These are phyloP conservation scores for Blastobasis adustella DNA, from an alignment of 2,888 invertebrate genomes.

Conservation along the genomic window DNA sequence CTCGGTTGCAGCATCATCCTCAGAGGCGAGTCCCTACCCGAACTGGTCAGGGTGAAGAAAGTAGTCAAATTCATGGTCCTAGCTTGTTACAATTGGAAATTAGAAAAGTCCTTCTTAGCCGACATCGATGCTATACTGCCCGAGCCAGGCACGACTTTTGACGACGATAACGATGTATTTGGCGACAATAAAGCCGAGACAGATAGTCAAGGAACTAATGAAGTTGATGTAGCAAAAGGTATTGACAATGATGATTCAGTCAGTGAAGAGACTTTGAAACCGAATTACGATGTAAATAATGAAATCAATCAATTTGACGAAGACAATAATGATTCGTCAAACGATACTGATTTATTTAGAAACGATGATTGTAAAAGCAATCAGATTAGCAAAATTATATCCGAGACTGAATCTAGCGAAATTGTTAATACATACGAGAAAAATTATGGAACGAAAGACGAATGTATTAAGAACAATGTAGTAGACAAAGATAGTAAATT, in stretches of 20 bases:
- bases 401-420: too few species aligned
- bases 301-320: too few species aligned
- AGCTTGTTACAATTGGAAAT: constrained; percentile 91
- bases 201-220: too few species aligned
- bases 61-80: constrained; percentile 88
- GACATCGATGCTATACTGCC: constrained; percentile 80
- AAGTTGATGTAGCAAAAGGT: constrained; percentile 2
- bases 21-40: constrained; percentile 82
- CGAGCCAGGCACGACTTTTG: constrained; percentile 56
- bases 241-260: background rate
- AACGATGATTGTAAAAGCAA: constrained; percentile 9
- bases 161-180: constrained; percentile 35
- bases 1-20: constrained; percentile 91
- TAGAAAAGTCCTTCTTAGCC: constrained; percentile 94
- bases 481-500: background rate
- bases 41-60: constrained; percentile 87
- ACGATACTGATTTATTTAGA: background rate
- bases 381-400: too few species aligned
- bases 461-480: too few species aligned
- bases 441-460: constrained; percentile 10
- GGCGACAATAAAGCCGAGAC: constrained; percentile 13
- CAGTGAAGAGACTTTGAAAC: too few species aligned
- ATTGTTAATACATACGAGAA: constrained; percentile 4
- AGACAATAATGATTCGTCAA: too few species aligned
- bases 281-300: too few species aligned